Conservation (phyloP, 2,113 vertebrate species). For the Serinus canaria region DNA sequence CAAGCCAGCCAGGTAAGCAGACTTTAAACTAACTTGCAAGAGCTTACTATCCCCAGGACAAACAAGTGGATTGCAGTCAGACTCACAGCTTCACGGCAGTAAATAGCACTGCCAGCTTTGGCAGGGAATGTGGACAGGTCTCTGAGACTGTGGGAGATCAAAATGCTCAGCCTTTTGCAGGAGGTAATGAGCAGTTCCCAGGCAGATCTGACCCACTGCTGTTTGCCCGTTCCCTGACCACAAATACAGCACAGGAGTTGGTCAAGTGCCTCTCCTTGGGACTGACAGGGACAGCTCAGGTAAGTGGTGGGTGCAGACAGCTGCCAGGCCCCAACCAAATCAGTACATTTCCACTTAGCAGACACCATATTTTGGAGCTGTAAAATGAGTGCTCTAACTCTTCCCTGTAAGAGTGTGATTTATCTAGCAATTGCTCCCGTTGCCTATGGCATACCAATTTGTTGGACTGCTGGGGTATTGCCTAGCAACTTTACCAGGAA, state of each 20-base stretch:
- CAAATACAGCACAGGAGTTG: background rate
- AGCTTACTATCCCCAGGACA: background rate
- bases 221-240: background rate
- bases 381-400: background rate
- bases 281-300: background rate
- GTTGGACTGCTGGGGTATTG: background rate
- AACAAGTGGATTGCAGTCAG: background rate
- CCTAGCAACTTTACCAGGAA: conserved; percentile 38
- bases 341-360: background rate
- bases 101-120: background rate
- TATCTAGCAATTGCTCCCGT: background rate
- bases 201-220: background rate
- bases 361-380: background rate
- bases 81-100: background rate
- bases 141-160: background rate
- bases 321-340: background rate
- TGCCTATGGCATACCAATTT: background rate
- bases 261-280: accelerated
- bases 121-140: background rate
- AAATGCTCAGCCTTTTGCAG: background rate
- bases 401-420: background rate
- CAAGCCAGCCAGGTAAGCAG: background rate
- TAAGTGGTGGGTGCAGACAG: background rate
- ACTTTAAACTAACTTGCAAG: background rate
- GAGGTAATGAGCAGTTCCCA: background rate